phyloP scores from a whole-genome alignment of 2,888 invertebrate genomes.

The Eilema caniola region DNA sequence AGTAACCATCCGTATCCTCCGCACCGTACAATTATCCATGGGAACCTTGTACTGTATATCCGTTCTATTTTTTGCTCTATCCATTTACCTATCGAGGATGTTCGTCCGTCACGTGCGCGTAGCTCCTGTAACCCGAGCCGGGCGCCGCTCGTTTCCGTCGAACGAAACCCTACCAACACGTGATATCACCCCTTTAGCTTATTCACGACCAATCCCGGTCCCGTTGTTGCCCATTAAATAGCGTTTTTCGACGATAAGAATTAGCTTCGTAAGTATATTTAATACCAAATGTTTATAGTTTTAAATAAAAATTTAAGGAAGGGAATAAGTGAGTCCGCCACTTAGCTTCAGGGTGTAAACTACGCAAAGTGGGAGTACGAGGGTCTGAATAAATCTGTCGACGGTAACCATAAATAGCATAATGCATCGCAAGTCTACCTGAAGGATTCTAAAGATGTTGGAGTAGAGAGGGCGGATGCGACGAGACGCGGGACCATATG shows the following conservation, averaged over 20 bases:
- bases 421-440: slow-evolving; percentile 40
- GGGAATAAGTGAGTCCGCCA: not conserved
- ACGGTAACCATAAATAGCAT: slow-evolving; percentile 23
- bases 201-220: slow-evolving; percentile 42
- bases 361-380: slow-evolving; percentile 8
- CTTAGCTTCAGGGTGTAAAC: slow-evolving; percentile 3
- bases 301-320: not conserved
- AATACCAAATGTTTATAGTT: not conserved
- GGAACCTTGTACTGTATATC: slow-evolving; percentile 51
- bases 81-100: slow-evolving; percentile 60
- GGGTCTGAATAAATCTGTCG: slow-evolving; percentile 35
- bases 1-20: slow-evolving; percentile 21
- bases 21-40: slow-evolving; percentile 31
- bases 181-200: slow-evolving; percentile 51
- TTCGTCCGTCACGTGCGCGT: slow-evolving; percentile 72
- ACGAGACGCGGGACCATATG: slow-evolving; percentile 65
- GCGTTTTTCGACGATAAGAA: not conserved
- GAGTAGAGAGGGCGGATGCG: slow-evolving; percentile 42
- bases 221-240: slow-evolving; percentile 22
- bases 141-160: slow-evolving; percentile 75
- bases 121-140: slow-evolving; percentile 67
- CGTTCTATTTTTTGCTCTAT: slow-evolving; percentile 59
- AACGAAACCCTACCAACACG: slow-evolving; percentile 68
- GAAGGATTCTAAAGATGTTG: slow-evolving; percentile 31
- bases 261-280: not conserved